Evolutionary conservation across 2,888 invertebrate genomes (phyloP).

Genomic region (Drosophila neotestacea): DNA sequence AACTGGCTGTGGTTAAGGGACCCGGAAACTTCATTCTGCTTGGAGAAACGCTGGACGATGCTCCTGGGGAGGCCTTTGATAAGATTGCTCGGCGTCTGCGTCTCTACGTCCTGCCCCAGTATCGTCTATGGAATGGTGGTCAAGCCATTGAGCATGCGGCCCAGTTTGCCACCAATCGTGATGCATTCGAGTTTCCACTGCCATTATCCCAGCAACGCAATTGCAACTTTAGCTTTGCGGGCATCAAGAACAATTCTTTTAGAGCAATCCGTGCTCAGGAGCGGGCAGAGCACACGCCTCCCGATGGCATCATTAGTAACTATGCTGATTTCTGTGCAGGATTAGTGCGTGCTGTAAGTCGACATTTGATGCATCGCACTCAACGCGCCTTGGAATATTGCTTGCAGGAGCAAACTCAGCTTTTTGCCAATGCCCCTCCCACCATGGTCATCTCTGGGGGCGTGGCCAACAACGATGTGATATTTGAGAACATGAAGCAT

Average conservation of each 20-base stretch:
- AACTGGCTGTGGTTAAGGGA: slow-evolving; percentile 90
- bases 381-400: slow-evolving; percentile 93
- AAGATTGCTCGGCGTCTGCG: slow-evolving; percentile 96
- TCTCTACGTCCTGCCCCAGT: slow-evolving; percentile 91
- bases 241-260: slow-evolving; percentile 89
- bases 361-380: slow-evolving; percentile 92
- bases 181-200: slow-evolving; percentile 88
- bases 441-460: slow-evolving; percentile 95
- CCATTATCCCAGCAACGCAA: slow-evolving; percentile 89
- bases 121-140: slow-evolving; percentile 90
- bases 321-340: slow-evolving; percentile 94
- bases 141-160: slow-evolving; percentile 94
- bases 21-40: slow-evolving; percentile 92
- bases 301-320: slow-evolving; percentile 90
- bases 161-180: slow-evolving; percentile 87
- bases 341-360: slow-evolving; percentile 90
- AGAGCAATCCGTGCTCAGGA: slow-evolving; percentile 88
- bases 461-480: slow-evolving; percentile 96
- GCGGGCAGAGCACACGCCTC: slow-evolving; percentile 86
- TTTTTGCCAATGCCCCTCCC: slow-evolving; percentile 87
- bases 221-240: slow-evolving; percentile 97
- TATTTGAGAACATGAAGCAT: slow-evolving; percentile 89
- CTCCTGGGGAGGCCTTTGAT: slow-evolving; percentile 97
- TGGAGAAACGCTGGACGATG: slow-evolving; percentile 92
- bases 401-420: slow-evolving; percentile 85